Evolutionary conservation across 2,113 vertebrate species (phyloP), one percentile per base, ranked within the genome.

Genomic region (Craseonycteris thonglongyai): DNA sequence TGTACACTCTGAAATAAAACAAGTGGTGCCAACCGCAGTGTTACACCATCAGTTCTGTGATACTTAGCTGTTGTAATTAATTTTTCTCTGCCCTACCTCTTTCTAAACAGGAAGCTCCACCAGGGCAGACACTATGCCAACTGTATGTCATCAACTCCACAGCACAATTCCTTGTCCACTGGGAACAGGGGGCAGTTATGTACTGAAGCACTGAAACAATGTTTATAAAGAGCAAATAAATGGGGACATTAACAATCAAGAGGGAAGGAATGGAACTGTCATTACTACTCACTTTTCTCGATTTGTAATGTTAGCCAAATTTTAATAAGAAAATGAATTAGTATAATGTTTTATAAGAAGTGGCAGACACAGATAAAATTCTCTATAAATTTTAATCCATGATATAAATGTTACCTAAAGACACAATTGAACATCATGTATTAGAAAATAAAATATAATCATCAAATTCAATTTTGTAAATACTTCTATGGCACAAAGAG

Each of bases 351-450:
- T 78, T 87, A 63, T 2, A 88, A 92, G 54, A 92, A 89, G 59
- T 40, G 56, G 69, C 24, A 96, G 78, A 72, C 75, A 69, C 58
- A 76, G 45, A 24, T 54, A 68, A 63, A 75, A 79, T 94, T 96
- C 85, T 82, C 40, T 90, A 95, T 88, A 96, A 90, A 92, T 76
- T 97, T 97, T 97, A 96, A 96, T 97, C 68, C 75, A 72, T 74
- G n/a, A 95, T 94, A 95, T 24, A 95, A 97, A 82, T 71, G 68
- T 96, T 90, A 76, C 76, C 49, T 58, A 85, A 86, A 97, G 85
- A 93, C 45, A 94, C 35, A 84, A 33, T 14, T n/a, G 42, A 82
- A 96, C 24, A 90, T 19, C 13, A 71, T 45, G 61, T 30, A 74
- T 85, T 91, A 94, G 74, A 92, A 93, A 97, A 95, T 14, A 96